phyloP scores from a whole-genome alignment of 2,888 invertebrate genomes.

The Lasioglossum leucozonium region DNA sequence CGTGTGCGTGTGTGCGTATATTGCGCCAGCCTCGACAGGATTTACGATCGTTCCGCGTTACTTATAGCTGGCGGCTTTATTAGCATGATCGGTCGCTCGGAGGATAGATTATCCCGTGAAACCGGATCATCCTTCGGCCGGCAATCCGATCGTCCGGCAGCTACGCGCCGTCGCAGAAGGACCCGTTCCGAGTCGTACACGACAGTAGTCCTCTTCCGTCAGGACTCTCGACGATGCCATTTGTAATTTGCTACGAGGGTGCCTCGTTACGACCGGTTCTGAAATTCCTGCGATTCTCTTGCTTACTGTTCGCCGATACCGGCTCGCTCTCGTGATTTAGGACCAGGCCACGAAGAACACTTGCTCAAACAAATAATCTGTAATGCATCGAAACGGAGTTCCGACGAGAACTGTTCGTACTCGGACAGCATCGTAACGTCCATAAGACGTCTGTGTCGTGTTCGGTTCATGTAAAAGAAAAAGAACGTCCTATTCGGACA shows the following conservation, averaged over 20 bases:
- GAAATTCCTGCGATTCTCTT: constrained; percentile 28
- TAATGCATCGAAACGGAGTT: not conserved
- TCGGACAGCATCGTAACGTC: not conserved
- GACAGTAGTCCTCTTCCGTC: constrained; percentile 58
- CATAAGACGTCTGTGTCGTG: too few species aligned
- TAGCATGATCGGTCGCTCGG: constrained; percentile 65
- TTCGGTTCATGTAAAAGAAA: too few species aligned
- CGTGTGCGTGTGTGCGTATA: too few species aligned
- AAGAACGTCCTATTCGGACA: too few species aligned
- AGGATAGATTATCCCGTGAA: constrained; percentile 66
- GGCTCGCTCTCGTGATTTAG: not conserved
- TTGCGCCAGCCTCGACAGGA: constrained; percentile 57
- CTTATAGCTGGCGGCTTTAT: constrained; percentile 69
- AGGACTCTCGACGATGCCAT: constrained; percentile 48
- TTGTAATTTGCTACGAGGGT: constrained; percentile 63
- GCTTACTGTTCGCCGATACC: not conserved
- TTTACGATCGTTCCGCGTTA: constrained; percentile 70
- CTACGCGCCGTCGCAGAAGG: constrained; percentile 27
- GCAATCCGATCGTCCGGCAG: constrained; percentile 56
- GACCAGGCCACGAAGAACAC: not conserved
- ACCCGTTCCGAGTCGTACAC: constrained; percentile 37
- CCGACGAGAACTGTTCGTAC: not conserved
- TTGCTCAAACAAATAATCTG: not conserved
- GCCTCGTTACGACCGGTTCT: constrained; percentile 59
- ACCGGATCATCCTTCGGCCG: constrained; percentile 67